A percentile compares a stretch with the other conserved stretches of the same genome.
These are phyloP conservation scores for Itoplectis maculator DNA, from an alignment of 2,888 invertebrate genomes.

Conservation along the genomic window DNA sequence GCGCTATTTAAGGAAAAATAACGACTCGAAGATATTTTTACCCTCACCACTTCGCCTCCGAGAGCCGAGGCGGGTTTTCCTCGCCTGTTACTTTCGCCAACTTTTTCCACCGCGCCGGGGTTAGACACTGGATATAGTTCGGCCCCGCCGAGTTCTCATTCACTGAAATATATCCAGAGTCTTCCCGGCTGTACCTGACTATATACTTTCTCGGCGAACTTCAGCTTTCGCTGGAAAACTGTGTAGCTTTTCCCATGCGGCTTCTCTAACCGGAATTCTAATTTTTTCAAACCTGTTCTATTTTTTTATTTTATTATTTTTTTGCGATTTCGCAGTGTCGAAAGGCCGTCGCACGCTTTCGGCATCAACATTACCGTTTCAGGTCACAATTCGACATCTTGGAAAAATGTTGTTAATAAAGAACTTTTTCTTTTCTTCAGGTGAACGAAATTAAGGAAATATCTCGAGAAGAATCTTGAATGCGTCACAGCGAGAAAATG, in stretches of 20 bases:
- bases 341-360: background rate
- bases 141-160: conserved; percentile 11
- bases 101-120: conserved; percentile 40
- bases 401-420: too few species aligned
- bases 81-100: conserved; percentile 45
- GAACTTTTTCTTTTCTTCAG: too few species aligned
- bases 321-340: background rate
- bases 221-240: conserved; percentile 5
- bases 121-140: conserved; percentile 34
- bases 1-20: conserved; percentile 75
- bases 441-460: too few species aligned
- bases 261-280: background rate
- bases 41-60: too few species aligned
- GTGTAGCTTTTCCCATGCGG: background rate
- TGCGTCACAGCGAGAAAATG: background rate
- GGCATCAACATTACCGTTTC: background rate
- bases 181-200: background rate
- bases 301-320: background rate
- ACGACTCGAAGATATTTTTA: conserved; percentile 71
- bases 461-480: too few species aligned
- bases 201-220: background rate
- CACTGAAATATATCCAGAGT: conserved; percentile 30
- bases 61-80: conserved; percentile 39
- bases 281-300: background rate
- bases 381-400: too few species aligned